Evolutionary conservation across 2,888 invertebrate genomes (phyloP), one percentile per base, ranked within the genome.

Genomic region (Lissocephala sabroskyi): DNA sequence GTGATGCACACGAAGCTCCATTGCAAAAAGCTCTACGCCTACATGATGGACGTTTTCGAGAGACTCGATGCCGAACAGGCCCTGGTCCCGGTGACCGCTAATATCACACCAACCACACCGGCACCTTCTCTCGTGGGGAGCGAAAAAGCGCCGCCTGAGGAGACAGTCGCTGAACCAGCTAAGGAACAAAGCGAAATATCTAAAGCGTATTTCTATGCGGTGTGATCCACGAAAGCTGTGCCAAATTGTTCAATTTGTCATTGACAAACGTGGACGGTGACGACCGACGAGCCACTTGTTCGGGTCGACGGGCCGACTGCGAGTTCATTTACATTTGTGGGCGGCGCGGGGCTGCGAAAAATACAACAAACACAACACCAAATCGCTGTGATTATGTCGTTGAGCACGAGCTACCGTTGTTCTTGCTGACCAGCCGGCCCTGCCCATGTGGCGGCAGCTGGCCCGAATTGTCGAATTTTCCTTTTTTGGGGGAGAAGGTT

Each of bases 221-320:
- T n/a, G n/a, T n/a, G n/a, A 7, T 7, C 23, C 23, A 23, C 7
- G 4, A 23, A 23, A 23, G 7, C 4, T 33, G 56, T 59, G 52
- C 45, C 39, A 40, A 62, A 70, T 70, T 52, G 59, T 65, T 73
- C 56, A 65, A 67, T 67, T 67, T 73, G 53, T 73, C 55, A 64
- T 53, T 44, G 16, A 3, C 36, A 16, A 37, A 13, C 17, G 9
- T 28, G 41, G 18, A 23, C 49, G 45, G 19, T 18, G 26, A 53
- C 50, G n/a, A n/a, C n/a, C n/a, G n/a, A n/a, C n/a, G n/a, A n/a
- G n/a, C n/a, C n/a, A n/a, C n/a, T n/a, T n/a, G n/a, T n/a, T n/a
- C n/a, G n/a, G n/a, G n/a, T n/a, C n/a, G n/a, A n/a, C n/a, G n/a
- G n/a, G n/a, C n/a, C n/a, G n/a, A n/a, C n/a, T 47, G 45, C 40